A percentile compares a stretch with the other conserved stretches of the same genome.
Evolutionary conservation across 2,113 vertebrate species (phyloP).

Genomic region (Fulmarus glacialis): DNA sequence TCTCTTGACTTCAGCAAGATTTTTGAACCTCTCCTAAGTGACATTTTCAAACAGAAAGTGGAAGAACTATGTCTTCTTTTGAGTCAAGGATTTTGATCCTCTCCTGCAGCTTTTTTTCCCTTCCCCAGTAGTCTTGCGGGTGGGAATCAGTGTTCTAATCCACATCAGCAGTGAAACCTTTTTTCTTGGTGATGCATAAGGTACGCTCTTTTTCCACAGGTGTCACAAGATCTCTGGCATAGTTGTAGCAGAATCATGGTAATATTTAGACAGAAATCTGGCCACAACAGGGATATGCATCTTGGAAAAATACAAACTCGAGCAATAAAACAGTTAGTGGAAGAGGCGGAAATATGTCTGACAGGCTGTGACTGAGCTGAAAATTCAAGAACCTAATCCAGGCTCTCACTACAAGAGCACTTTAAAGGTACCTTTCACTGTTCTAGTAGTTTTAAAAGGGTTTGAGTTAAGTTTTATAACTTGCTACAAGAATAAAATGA

Average conservation of each 20-base stretch:
- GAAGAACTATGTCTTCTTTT: not conserved
- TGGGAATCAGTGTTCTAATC: not conserved
- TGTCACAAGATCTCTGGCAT: not conserved
- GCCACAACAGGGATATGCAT: not conserved
- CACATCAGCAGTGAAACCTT: not conserved
- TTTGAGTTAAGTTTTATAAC: not conserved
- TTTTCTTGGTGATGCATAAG: not conserved
- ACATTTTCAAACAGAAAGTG: not conserved
- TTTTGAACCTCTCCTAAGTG: not conserved
- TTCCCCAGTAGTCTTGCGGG: not conserved
- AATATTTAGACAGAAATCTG: not conserved
- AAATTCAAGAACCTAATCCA: not conserved
- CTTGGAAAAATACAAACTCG: not conserved
- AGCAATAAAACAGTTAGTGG: not conserved
- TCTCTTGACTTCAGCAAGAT: not conserved
- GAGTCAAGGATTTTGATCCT: not conserved
- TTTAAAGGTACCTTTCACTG: not conserved
- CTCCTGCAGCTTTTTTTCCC: not conserved
- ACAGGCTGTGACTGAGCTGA: not conserved
- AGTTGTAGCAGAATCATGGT: not conserved
- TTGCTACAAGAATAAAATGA: not conserved
- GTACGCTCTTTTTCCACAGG: not conserved
- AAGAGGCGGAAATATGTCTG: not conserved
- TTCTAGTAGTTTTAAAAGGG: not conserved
- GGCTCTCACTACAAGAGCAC: not conserved